Base-by-base conservation (phyloP, 2,797 vertebrate genomes). In the Graptemys geographica region DNA sequence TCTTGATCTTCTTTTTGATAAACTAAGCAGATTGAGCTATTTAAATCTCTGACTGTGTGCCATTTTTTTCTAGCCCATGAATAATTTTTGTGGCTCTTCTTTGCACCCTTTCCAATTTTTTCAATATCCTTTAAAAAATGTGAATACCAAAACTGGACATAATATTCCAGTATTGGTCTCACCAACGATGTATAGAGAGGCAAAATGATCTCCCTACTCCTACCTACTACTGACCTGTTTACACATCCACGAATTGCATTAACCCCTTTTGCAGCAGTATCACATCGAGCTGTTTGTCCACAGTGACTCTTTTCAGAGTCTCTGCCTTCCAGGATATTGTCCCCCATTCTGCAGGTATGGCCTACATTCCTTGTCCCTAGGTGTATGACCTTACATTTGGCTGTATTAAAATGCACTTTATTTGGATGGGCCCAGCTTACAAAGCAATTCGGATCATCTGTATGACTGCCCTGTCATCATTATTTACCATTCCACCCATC, bases 401-500 rank as follows among this genome's bases (percentile, higher is more conserved):
- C 74, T 69, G n/a, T 69, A 21, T 69, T 69, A 69, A 69, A 83
- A 65, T 2, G 0, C 11, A 51, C 79, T 90, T 86, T 84, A 59
- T 91, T 5, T 83, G 88, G 95, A 41, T 86, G 79, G 5, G 6
- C 86, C 79, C 80, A 52, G 84, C 55, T 91, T 47, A 62, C 84
- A 88, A 59, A 27, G 78, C 44, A 9, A 62, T 79, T 12, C 31
- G n/a, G 56, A 13, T 86, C 6, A 12, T 92, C 87, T 81, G 44
- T 81, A 2, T 79, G 88, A 53, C 83, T 92, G 52, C 81, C 15
- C 44, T 81, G 74, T 79, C 89, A 62, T 79, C 0, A 0, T 81
- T 95, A 81, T 93, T 95, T 92, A 95, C 94, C 76, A 91, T 57
- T 27, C 56, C 89, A 93, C 90, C 93, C 95, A 88, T 96, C 94